These are phyloP conservation scores for Serripes groenlandicus DNA, from an alignment of 2,888 invertebrate species.

Conservation along the genomic window DNA sequence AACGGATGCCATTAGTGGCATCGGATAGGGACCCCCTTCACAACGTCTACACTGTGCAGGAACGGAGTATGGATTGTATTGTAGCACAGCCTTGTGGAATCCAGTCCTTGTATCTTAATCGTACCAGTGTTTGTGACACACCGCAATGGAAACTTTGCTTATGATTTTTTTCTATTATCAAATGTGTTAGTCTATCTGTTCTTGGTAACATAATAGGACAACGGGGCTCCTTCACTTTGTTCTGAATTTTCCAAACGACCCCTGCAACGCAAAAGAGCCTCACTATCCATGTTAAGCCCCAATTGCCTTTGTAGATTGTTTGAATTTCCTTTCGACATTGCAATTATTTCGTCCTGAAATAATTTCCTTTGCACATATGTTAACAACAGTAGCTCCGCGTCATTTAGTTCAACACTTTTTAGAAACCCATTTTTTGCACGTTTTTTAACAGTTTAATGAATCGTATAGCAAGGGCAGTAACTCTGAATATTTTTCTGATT, in stretches of 20 bases:
- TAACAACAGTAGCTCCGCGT: slow-evolving; percentile 33
- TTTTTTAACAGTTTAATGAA: slow-evolving; percentile 11
- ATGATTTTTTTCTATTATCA: slow-evolving; percentile 18
- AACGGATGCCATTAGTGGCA: neutral
- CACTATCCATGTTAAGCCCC: slow-evolving; percentile 12
- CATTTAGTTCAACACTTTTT: slow-evolving; percentile 11
- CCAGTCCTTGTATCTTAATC: neutral
- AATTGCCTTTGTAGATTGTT: slow-evolving; percentile 12
- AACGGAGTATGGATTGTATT: neutral
- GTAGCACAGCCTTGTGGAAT: neutral
- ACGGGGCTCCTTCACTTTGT: slow-evolving; percentile 13
- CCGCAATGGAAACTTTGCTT: neutral
- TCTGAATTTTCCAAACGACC: slow-evolving; percentile 29
- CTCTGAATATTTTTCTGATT: neutral
- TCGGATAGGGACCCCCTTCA: neutral
- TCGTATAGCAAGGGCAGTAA: slow-evolving; percentile 1
- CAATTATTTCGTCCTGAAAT: slow-evolving; percentile 21
- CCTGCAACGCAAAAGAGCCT: slow-evolving; percentile 24
- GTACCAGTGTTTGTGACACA: neutral
- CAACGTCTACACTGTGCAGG: neutral
- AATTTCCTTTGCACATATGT: slow-evolving; percentile 12
- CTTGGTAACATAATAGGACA: slow-evolving; percentile 27
- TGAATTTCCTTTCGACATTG: neutral
- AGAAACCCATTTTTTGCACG: neutral
- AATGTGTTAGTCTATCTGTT: slow-evolving; percentile 8